A percentile compares a stretch with the other conserved stretches of the same genome.
Conservation (phyloP, 2,888 invertebrate species). For the Polietes domitor region DNA sequence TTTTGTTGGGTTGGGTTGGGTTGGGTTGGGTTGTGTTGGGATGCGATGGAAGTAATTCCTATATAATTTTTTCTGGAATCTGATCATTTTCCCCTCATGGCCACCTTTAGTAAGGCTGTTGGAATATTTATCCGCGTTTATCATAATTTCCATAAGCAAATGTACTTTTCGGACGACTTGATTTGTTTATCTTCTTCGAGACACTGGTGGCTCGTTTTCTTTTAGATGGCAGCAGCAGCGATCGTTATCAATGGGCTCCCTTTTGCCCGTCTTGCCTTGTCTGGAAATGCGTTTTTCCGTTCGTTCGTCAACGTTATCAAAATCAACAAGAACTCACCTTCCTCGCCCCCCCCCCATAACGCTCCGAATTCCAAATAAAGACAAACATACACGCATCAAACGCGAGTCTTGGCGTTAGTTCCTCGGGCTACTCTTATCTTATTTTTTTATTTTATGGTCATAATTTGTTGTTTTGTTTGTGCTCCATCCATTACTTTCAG, state of each 20-base stretch:
- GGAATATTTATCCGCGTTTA: no score
- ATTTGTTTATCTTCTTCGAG: background rate
- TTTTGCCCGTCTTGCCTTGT: no score
- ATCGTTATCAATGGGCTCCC: background rate
- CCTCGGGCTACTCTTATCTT: background rate
- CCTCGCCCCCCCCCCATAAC: background rate
- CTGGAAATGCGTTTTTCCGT: background rate
- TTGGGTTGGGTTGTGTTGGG: no score
- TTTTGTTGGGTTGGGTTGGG: no score
- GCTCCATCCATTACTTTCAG: conserved; percentile 12
- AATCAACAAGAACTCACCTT: background rate
- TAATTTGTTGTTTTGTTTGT: conserved; percentile 2
- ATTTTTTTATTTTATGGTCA: background rate
- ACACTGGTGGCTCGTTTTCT: background rate
- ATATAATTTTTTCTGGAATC: no score
- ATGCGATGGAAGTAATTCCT: no score
- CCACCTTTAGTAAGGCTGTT: no score
- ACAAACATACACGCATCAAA: background rate
- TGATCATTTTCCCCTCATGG: no score
- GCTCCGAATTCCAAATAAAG: background rate
- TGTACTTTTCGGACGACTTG: no score
- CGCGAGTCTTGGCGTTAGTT: background rate
- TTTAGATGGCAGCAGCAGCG: background rate
- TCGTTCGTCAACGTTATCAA: background rate
- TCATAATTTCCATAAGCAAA: no score